Conservation (phyloP, 1,140 invertebrate genomes). For the Leptoteleia sp. region DNA sequence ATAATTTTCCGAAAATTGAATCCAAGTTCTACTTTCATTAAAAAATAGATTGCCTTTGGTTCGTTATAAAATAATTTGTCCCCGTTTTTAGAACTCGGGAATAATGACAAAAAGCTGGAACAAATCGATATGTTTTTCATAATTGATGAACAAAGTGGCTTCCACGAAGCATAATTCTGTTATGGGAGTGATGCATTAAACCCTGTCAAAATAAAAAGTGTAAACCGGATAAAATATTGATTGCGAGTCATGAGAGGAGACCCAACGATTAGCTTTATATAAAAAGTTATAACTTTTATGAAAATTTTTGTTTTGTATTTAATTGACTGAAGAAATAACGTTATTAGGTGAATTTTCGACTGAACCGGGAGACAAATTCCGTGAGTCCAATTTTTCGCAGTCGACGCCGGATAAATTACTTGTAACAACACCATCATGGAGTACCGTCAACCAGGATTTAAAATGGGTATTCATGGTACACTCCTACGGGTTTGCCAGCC, state of each 20-base stretch:
- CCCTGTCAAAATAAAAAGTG: too few relatives aligned
- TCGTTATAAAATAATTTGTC: slow-evolving; percentile 3
- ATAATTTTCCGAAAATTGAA: slow-evolving; percentile 16
- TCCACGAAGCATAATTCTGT: neutral
- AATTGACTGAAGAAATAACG: neutral
- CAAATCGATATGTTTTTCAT: slow-evolving; percentile 2
- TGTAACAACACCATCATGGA: slow-evolving; percentile 73
- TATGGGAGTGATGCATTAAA: too few relatives aligned
- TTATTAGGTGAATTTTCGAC: slow-evolving; percentile 60
- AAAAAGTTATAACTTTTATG: too few relatives aligned
- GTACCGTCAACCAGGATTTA: slow-evolving; percentile 75
- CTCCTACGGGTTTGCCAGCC: slow-evolving; percentile 83
- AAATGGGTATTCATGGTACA: slow-evolving; percentile 83
- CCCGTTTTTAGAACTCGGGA: slow-evolving; percentile 3
- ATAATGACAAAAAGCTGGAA: neutral
- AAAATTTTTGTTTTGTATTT: too few relatives aligned
- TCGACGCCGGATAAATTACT: slow-evolving; percentile 70
- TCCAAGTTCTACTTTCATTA: slow-evolving; percentile 6
- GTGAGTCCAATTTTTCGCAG: slow-evolving; percentile 68
- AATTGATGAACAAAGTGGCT: slow-evolving; percentile 3
- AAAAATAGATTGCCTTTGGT: neutral
- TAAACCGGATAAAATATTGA: too few relatives aligned
- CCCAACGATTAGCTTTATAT: too few relatives aligned
- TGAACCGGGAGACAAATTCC: slow-evolving; percentile 66
- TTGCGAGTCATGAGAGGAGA: too few relatives aligned